These are phyloP conservation scores for Pseudomyrmex concolor DNA, from an alignment of 1,140 invertebrate genomes.

Conservation along the genomic window DNA sequence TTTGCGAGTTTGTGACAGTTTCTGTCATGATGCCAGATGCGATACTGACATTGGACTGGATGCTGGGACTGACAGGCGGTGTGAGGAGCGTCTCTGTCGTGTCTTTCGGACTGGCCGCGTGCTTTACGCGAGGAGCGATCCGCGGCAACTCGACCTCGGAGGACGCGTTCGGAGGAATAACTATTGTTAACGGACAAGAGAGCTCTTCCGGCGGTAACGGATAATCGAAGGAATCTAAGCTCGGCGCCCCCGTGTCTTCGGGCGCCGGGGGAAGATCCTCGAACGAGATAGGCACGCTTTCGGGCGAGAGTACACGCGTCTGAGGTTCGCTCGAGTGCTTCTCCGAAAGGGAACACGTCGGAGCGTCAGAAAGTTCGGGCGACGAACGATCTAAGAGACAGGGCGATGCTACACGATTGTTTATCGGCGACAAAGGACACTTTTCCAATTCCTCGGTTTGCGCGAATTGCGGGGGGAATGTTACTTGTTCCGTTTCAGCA, in stretches of 20 bases:
- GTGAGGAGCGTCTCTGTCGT: conserved; percentile 69
- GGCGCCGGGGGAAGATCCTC: conserved; percentile 61
- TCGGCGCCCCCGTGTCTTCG: conserved; percentile 2
- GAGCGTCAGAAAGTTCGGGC: background rate
- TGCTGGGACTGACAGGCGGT: conserved; percentile 72
- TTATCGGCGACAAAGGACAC: background rate
- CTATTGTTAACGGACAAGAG: conserved; percentile 56
- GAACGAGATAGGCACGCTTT: conserved; percentile 27
- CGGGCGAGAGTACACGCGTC: conserved; percentile 1
- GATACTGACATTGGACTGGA: conserved; percentile 58
- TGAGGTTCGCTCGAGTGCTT: conserved; percentile 9
- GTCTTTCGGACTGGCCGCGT: conserved; percentile 43
- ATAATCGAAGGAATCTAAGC: conserved; percentile 53
- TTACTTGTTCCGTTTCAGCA: background rate
- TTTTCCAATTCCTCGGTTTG: conserved; percentile 2
- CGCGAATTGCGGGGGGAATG: background rate
- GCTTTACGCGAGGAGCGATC: conserved; percentile 30
- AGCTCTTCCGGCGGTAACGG: conserved; percentile 72
- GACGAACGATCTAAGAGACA: background rate
- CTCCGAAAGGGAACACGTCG: background rate
- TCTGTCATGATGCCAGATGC: conserved; percentile 63
- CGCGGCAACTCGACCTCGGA: conserved; percentile 18
- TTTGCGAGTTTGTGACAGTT: conserved; percentile 69
- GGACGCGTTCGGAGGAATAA: conserved; percentile 4
- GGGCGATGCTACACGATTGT: background rate